A percentile compares a stretch with the other conserved stretches of the same genome.
Evolutionary conservation across 2,888 invertebrate genomes (phyloP).

Genomic region (Lymantria dispar): DNA sequence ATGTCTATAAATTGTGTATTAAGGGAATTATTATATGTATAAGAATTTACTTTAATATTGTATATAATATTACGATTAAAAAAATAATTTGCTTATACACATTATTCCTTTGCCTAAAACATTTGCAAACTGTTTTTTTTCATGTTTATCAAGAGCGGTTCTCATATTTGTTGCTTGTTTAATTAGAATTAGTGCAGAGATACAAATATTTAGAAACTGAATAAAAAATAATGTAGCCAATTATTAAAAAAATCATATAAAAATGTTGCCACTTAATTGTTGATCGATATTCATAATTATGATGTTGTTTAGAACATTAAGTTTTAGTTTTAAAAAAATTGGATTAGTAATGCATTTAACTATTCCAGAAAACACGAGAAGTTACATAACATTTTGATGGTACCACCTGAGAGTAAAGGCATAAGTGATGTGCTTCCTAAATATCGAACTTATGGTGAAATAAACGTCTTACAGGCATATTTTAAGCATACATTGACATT

Average conservation of each 20-base stretch:
- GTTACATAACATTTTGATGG: too few species aligned
- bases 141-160: not conserved
- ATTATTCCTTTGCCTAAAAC: slow-evolving; percentile 18
- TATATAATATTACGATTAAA: slow-evolving; percentile 34
- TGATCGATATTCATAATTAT: slow-evolving; percentile 8
- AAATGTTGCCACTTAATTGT: slow-evolving; percentile 4
- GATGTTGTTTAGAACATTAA: slow-evolving; percentile 3
- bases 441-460: too few species aligned
- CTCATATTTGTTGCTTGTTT: slow-evolving; percentile 11
- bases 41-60: slow-evolving; percentile 38
- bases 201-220: slow-evolving; percentile 6
- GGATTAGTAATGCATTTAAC: too few species aligned
- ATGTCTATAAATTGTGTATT: slow-evolving; percentile 33
- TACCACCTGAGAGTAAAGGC: too few species aligned
- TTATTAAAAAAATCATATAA: slow-evolving; percentile 1
- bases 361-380: too few species aligned
- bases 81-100: slow-evolving; percentile 23
- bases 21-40: slow-evolving; percentile 30
- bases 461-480: too few species aligned
- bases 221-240: slow-evolving; percentile 2
- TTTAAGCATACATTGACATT: too few species aligned
- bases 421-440: too few species aligned
- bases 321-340: too few species aligned
- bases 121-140: slow-evolving; percentile 19
- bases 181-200: slow-evolving; percentile 29